These are phyloP conservation scores for Pseudorhombus dupliciocellatus DNA, from an alignment of 2,113 vertebrate genomes.

Conservation along the genomic window DNA sequence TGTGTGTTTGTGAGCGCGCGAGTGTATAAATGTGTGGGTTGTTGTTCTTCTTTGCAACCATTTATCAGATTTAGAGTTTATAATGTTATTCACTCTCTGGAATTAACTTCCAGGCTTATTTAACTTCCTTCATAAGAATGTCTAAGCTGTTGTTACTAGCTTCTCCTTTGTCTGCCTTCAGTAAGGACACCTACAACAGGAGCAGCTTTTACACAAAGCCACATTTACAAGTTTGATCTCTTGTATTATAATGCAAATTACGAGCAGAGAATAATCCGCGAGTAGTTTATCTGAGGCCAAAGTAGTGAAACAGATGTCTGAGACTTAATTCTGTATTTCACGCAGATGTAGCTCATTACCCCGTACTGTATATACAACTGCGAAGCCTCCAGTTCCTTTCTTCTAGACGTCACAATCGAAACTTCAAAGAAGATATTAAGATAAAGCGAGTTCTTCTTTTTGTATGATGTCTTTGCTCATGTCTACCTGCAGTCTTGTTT, in stretches of 20 bases:
- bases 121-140: slow-evolving; percentile 11
- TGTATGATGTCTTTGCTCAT: slow-evolving; percentile 26
- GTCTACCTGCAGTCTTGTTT: slow-evolving; percentile 52
- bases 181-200: neutral
- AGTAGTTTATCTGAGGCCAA: neutral
- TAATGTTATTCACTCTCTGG: neutral
- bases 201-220: slow-evolving; percentile 6
- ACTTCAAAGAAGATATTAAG: neutral
- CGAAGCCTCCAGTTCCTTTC: neutral
- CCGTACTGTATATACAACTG: slow-evolving; percentile 9
- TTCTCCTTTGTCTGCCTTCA: slow-evolving; percentile 29
- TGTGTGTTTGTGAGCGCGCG: neutral
- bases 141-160: slow-evolving; percentile 16
- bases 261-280: slow-evolving; percentile 2
- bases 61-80: neutral
- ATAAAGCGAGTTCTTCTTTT: slow-evolving; percentile 13
- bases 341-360: slow-evolving; percentile 1
- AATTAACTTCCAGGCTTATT: slow-evolving; percentile 11
- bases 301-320: neutral
- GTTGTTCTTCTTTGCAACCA: neutral
- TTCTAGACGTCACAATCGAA: slow-evolving; percentile 5
- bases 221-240: slow-evolving; percentile 22
- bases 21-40: slow-evolving; percentile 21
- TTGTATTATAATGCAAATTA: slow-evolving; percentile 19
- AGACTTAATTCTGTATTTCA: neutral